Evolutionary conservation across 2,113 vertebrate genomes (phyloP).

Genomic region (Atlantisia rogersi): DNA sequence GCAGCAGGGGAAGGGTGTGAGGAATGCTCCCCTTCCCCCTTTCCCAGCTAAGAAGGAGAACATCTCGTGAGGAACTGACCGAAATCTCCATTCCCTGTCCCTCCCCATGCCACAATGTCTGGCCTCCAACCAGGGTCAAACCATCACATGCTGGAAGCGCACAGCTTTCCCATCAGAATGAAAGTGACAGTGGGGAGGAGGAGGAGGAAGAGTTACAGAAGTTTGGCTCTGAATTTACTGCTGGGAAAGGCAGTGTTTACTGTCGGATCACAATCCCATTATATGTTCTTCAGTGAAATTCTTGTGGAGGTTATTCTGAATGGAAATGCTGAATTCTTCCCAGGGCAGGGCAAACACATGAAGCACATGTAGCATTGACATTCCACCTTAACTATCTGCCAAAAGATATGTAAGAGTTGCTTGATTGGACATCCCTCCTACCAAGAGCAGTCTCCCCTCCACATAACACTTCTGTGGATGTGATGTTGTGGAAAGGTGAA

Average conservation of each 20-base stretch:
- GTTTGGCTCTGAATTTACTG: neutral
- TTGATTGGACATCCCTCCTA: neutral
- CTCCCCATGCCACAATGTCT: no score
- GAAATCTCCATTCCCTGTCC: no score
- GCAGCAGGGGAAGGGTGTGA: no score
- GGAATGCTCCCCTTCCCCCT: no score
- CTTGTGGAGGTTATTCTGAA: neutral
- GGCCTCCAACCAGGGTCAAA: no score
- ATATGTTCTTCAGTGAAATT: neutral
- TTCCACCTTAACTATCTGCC: neutral
- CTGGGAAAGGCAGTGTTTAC: neutral
- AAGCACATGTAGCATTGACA: accelerated
- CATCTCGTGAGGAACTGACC: no score
- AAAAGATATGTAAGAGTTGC: neutral
- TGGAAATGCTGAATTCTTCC: neutral
- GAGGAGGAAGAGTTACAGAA: neutral
- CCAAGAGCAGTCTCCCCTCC: neutral
- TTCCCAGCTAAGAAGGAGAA: no score
- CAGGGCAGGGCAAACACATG: accelerated
- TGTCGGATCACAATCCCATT: neutral
- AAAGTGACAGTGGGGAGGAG: neutral
- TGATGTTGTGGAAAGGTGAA: neutral
- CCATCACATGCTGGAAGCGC: neutral
- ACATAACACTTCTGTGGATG: accelerated
- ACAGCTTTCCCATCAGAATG: neutral